Base-by-base conservation (phyloP, 2,113 vertebrate species). In the Anolis sagrei region DNA sequence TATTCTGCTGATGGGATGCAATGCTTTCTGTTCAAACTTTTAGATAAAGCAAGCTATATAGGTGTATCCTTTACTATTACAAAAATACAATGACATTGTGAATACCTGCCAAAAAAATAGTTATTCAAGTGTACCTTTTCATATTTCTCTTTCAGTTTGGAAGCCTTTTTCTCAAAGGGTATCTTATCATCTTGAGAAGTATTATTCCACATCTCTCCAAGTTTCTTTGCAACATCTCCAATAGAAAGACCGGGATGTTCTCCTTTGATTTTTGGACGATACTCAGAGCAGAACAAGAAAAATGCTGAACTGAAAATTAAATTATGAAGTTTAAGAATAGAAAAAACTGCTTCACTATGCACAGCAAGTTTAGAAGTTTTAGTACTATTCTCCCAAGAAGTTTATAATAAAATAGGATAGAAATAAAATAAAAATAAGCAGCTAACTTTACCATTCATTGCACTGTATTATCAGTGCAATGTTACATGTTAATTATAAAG, bases 101-200 rank as follows among this genome's bases (percentile, higher is more conserved):
- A 72, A 73, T 49, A 72, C 6, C 10, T 86, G 68, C 25, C 44
- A 19, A 34, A 54, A 72, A 76, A 62, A 73, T 21, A 10, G 54
- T 8, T 62, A 74, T 23, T 4, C 0, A 0, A 1, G 4, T 84
- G 95, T 92, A 99, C 99, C 98, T 99, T 99, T 95, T 99, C 98
- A 1, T 99, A 99, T 54, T 99, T 99, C 90, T 99, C 98, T 97
- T 99, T 99, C 97, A 99, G 96, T 90, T 99, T 99, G 21, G 97
- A 97, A 61, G 98, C 99, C 94, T 98, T 99, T 94, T 97, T 98
- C 84, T 99, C 98, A 0, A 98, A 99, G 5, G 99, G 99, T 95
- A 98, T 96, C 95, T 99, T 99, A 70, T 98, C 97, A 70, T 98
- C 98, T 76, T 97, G 95, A 89, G 97, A 89, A 0, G 96, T 98